Conservation (phyloP, 2,888 invertebrate genomes). For the Nomada lathburiana region DNA sequence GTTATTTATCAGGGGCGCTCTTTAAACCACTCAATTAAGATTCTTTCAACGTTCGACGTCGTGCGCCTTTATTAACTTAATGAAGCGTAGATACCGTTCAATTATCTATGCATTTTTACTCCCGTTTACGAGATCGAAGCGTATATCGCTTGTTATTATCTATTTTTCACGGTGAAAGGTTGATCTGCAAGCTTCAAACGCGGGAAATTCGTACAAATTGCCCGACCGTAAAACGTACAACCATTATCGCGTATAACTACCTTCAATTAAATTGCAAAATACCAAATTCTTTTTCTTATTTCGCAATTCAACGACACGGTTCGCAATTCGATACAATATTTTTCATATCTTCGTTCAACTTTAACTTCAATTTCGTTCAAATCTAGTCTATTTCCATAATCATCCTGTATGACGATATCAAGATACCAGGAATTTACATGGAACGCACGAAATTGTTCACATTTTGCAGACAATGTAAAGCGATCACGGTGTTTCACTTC, state of each 20-base stretch:
- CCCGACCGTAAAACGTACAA: background rate
- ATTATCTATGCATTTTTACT: conserved; percentile 31
- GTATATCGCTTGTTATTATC: conserved; percentile 1
- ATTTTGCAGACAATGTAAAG: conserved; percentile 3
- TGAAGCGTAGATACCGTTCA: conserved; percentile 35
- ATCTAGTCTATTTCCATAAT: background rate
- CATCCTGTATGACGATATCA: background rate
- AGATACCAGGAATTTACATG: background rate
- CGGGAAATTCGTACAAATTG: background rate
- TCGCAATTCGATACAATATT: background rate
- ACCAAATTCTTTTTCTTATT: background rate
- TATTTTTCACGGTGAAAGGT: conserved; percentile 21
- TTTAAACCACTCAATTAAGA: conserved; percentile 6
- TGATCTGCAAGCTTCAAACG: background rate
- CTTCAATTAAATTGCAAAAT: background rate
- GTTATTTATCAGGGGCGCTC: conserved; percentile 22
- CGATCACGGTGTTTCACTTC: background rate
- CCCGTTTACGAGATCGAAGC: conserved; percentile 12
- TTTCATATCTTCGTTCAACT: background rate
- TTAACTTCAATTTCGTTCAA: background rate
- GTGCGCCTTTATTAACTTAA: conserved; percentile 42
- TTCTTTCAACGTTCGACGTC: conserved; percentile 9
- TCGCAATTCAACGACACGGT: background rate
- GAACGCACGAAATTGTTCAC: background rate
- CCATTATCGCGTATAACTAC: background rate